These are phyloP conservation scores for Amphibalanus amphitrite DNA, from an alignment of 1,140 invertebrate species.

Conservation along the genomic window DNA sequence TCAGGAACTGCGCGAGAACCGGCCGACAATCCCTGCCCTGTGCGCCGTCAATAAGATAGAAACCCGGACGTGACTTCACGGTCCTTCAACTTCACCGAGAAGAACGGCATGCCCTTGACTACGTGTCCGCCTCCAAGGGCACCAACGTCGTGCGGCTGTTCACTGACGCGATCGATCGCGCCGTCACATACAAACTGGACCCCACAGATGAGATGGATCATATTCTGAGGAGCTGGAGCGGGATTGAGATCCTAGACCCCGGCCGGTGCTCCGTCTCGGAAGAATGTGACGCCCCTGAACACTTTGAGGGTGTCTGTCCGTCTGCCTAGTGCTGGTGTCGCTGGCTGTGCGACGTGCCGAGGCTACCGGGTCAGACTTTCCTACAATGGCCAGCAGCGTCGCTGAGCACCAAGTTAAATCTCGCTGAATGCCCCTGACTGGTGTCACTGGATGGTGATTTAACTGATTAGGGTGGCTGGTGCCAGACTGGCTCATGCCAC, in stretches of 20 bases:
- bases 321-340: too few relatives aligned
- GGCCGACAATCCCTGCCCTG: slow-evolving; percentile 38
- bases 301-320: too few relatives aligned
- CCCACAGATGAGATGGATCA: slow-evolving; percentile 39
- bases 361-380: too few relatives aligned
- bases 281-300: too few relatives aligned
- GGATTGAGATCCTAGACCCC: not conserved
- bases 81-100: slow-evolving; percentile 36
- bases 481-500: too few relatives aligned
- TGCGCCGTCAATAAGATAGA: slow-evolving; percentile 45
- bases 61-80: slow-evolving; percentile 35
- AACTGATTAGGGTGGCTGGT: too few relatives aligned
- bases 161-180: slow-evolving; percentile 35
- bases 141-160: slow-evolving; percentile 42
- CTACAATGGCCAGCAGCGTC: too few relatives aligned
- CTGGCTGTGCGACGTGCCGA: too few relatives aligned
- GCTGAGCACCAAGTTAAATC: too few relatives aligned
- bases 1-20: slow-evolving; percentile 34
- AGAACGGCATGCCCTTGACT: slow-evolving; percentile 40
- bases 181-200: slow-evolving; percentile 37
- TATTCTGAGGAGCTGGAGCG: slow-evolving; percentile 36
- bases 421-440: too few relatives aligned
- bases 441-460: too few relatives aligned
- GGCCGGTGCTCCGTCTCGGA: too few relatives aligned
- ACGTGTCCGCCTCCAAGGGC: slow-evolving; percentile 42